These are phyloP conservation scores for Geophilus truncorum DNA, from an alignment of 2,888 invertebrate species.

Conservation along the genomic window DNA sequence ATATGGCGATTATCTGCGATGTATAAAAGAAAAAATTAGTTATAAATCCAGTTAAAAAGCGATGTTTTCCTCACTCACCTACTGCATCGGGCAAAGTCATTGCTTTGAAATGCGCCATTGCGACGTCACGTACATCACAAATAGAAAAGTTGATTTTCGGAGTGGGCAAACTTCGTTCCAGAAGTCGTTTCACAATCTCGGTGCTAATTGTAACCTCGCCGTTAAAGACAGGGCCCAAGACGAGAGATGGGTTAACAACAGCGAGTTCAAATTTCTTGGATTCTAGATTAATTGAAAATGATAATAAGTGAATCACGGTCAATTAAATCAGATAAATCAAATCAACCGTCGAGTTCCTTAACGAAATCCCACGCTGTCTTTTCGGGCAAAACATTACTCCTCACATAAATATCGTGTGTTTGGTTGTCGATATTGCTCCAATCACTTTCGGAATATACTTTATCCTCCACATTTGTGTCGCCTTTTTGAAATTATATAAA, in stretches of 20 bases:
- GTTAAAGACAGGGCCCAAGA: constrained; percentile 51
- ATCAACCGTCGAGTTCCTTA: constrained; percentile 50
- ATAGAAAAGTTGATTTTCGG: constrained; percentile 51
- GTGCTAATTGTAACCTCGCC: constrained; percentile 39
- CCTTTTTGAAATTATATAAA: constrained; percentile 38
- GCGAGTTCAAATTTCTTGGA: constrained; percentile 52
- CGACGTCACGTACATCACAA: constrained; percentile 55
- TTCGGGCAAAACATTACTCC: constrained; percentile 54
- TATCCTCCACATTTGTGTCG: constrained; percentile 43
- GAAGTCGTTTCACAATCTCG: constrained; percentile 38
- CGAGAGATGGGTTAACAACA: constrained; percentile 53
- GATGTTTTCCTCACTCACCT: constrained; percentile 42
- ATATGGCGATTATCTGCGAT: constrained; percentile 46
- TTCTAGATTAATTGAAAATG: constrained; percentile 35
- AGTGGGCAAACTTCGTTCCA: constrained; percentile 47
- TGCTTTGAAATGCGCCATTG: constrained; percentile 52
- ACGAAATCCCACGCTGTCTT: constrained; percentile 56
- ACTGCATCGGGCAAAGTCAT: constrained; percentile 51
- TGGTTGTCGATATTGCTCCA: constrained; percentile 48
- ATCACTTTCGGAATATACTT: constrained; percentile 49
- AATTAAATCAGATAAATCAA: constrained; percentile 1
- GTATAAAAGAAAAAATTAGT: neutral
- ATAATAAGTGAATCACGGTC: neutral
- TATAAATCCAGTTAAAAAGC: neutral
- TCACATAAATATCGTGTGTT: constrained; percentile 47